Base-by-base conservation (phyloP, 2,888 invertebrate genomes). In the Lycia hirtaria region DNA sequence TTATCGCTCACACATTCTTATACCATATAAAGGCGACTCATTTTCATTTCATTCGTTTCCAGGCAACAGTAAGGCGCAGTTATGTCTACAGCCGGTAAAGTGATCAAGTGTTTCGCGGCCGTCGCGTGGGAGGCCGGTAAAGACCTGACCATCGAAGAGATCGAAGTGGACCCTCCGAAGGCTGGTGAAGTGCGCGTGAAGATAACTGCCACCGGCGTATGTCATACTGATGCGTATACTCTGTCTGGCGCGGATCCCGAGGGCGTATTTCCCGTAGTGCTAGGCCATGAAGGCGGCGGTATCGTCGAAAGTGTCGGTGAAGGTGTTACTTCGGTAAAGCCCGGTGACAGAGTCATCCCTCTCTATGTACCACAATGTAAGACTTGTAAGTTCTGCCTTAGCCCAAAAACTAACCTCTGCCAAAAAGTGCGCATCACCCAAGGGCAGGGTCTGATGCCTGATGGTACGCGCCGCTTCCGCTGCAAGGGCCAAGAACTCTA, bases 341-440 rank as follows among this genome's bases (percentile, higher is more conserved):
- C 96, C 30, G 98, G 98, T 81, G 99, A 99, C 85, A 98, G 98
- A 88, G 99, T 99, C n/a, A 94, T 99, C 63, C 99, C 99, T 0
- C 87, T 98, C 20, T 99, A 99, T 80, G 95, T 98, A 58, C 99
- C 99, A 0, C 99, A 99, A 88, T 99, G 99, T 86, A 94, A 96
- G 22, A 96, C 97, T 15, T 99, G 99, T 91, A 98, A 99, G 83
- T 99, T 98, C 85, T 99, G 99, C 87, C 94, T 96, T 62, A 98
- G 96, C 59, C 95, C 96, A 0, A 99, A 99, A 87, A 99, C 99
- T 0, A 99, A 99, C 92, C 92, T 99, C 9, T 99, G 99, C 81
- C 96, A 97, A 76, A 98, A 97, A 85, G 97, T 99, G 54, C 94
- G 98, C 47, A 69, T 92, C 2, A 96, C 97, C 10, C 97, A 97